Conservation (phyloP, 2,113 vertebrate genomes). For the Ahaetulla prasina region DNA sequence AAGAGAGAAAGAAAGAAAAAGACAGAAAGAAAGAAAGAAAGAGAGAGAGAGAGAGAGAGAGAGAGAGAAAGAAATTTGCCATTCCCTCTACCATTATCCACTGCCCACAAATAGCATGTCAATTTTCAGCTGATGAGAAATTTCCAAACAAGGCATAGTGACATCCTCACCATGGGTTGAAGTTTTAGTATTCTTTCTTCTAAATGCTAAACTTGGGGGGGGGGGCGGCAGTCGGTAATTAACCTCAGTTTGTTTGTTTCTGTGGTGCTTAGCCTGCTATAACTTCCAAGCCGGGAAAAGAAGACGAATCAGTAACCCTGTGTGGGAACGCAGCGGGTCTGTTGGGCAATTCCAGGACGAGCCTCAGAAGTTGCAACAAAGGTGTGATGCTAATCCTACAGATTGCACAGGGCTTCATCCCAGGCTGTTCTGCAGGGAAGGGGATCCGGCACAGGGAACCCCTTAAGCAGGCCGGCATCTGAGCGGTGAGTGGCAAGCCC, state of each 20-base stretch:
- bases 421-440: not conserved
- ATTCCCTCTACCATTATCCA: not conserved
- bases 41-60: too few species aligned
- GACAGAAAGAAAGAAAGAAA: too few species aligned
- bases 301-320: not conserved
- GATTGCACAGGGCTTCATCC: not conserved
- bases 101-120: not conserved
- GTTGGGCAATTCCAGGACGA: not conserved
- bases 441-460: not conserved
- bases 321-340: not conserved
- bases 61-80: not conserved
- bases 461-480: not conserved
- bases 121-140: not conserved
- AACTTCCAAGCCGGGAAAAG: not conserved
- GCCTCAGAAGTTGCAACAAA: not conserved
- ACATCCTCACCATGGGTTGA: not conserved
- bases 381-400: not conserved
- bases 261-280: not conserved
- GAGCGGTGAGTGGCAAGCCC: too few species aligned
- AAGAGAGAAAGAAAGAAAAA: rapidly evolving
- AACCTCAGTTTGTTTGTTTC: not conserved
- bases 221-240: not conserved
- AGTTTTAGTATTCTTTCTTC: not conserved
- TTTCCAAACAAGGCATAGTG: not conserved
- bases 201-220: not conserved